Percentiles rank a stretch among this genome's conserved stretches.
phyloP scores from a whole-genome alignment of 2,888 invertebrate genomes.

The Synergus itoensis region DNA sequence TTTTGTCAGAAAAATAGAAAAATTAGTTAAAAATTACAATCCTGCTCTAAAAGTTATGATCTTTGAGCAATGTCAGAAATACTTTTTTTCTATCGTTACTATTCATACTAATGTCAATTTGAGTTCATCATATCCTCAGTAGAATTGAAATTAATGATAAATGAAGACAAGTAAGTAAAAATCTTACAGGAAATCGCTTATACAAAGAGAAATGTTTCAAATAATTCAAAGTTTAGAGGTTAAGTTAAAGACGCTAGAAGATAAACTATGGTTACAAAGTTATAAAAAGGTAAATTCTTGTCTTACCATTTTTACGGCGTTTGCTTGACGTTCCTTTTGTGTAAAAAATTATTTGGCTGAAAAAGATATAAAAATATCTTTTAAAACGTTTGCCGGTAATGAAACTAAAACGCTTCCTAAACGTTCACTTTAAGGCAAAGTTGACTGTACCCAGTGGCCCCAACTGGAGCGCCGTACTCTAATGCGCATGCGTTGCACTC shows the following conservation, averaged over 20 bases:
- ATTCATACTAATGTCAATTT: background rate
- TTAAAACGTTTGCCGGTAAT: slow-evolving; percentile 1
- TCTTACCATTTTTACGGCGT: slow-evolving; percentile 29
- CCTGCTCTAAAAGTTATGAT: no score
- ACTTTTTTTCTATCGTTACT: background rate
- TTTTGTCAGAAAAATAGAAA: no score
- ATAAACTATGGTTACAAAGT: background rate
- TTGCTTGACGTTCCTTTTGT: background rate
- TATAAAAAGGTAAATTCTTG: background rate
- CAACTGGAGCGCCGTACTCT: no score
- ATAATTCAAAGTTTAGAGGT: background rate
- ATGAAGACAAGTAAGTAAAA: background rate
- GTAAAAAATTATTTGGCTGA: background rate
- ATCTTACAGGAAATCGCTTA: background rate
- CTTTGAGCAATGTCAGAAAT: background rate
- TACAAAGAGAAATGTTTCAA: background rate
- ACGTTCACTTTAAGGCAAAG: no score
- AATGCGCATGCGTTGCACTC: no score
- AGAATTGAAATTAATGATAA: background rate
- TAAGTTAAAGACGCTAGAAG: slow-evolving; percentile 29
- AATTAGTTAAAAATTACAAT: no score
- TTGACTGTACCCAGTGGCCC: no score
- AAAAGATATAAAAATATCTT: background rate
- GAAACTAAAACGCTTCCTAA: background rate
- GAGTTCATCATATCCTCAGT: background rate